These are phyloP conservation scores for Ceramica pisi DNA, from an alignment of 2,888 invertebrate genomes.

Conservation along the genomic window DNA sequence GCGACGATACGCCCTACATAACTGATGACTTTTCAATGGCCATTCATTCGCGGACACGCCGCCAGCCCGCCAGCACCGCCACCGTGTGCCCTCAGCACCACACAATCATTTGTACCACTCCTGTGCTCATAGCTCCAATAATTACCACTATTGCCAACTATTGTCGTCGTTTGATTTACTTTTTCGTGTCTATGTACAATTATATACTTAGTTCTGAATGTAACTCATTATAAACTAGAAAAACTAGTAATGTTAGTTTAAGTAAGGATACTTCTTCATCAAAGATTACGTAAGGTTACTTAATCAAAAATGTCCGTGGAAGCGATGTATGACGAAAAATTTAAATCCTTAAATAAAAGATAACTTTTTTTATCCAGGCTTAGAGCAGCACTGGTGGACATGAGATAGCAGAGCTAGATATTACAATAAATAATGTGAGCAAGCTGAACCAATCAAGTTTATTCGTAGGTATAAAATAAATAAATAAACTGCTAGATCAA, in stretches of 20 bases:
- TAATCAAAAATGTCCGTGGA: too few relatives aligned
- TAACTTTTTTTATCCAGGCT: too few relatives aligned
- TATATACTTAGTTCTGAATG: not conserved
- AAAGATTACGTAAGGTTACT: too few relatives aligned
- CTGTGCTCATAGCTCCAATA: constrained; percentile 75
- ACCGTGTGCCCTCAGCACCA: constrained; percentile 70
- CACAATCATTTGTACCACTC: constrained; percentile 78
- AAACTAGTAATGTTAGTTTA: not conserved
- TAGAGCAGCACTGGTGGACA: too few relatives aligned
- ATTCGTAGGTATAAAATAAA: too few relatives aligned
- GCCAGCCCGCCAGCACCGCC: constrained; percentile 66
- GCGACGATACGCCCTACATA: constrained; percentile 87
- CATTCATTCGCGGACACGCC: constrained; percentile 84
- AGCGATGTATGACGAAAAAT: too few relatives aligned
- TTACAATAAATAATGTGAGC: not conserved
- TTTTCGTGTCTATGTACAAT: not conserved
- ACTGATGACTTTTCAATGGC: constrained; percentile 90
- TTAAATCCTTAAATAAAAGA: too few relatives aligned
- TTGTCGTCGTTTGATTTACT: constrained; percentile 19
- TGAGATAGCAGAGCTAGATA: too few relatives aligned
- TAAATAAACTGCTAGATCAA: too few relatives aligned
- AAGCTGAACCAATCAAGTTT: constrained; percentile 65
- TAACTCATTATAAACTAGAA: too few relatives aligned
- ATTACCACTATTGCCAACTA: constrained; percentile 67
- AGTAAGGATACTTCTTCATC: too few relatives aligned